phyloP scores from a whole-genome alignment of 1,140 invertebrate genomes.

The Hyles vespertilio region DNA sequence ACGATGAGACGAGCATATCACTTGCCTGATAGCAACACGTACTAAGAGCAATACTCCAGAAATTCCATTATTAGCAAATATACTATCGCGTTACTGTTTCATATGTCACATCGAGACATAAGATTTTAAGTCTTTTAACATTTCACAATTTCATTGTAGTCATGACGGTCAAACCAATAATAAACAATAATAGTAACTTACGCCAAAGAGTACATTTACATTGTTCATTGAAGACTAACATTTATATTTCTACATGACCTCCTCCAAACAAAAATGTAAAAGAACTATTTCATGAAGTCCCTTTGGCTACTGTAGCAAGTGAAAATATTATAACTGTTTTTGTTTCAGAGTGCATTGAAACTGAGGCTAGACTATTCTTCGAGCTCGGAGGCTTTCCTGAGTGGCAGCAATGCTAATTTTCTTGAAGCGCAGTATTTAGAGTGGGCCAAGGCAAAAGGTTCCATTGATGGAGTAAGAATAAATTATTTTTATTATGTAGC shows the following conservation, averaged over 20 bases:
- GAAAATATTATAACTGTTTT: not conserved
- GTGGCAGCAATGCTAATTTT: slow-evolving; percentile 56
- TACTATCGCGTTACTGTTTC: too few relatives aligned
- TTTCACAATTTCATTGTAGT: too few relatives aligned
- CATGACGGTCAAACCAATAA: not conserved
- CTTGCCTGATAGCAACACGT: too few relatives aligned
- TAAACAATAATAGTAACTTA: not conserved
- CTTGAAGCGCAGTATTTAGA: slow-evolving; percentile 61
- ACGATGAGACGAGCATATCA: too few relatives aligned
- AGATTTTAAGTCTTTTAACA: too few relatives aligned
- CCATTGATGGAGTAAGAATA: slow-evolving; percentile 47
- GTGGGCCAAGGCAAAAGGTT: slow-evolving; percentile 48
- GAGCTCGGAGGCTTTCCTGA: slow-evolving; percentile 55
- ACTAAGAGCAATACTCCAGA: too few relatives aligned
- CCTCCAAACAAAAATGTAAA: not conserved
- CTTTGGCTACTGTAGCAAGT: not conserved
- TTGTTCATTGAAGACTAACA: not conserved
- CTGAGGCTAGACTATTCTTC: slow-evolving; percentile 22
- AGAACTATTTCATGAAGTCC: not conserved
- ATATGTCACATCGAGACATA: too few relatives aligned
- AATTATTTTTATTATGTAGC: not conserved
- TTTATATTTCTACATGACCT: not conserved
- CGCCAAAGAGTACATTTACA: not conserved
- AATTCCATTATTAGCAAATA: too few relatives aligned
- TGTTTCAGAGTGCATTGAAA: slow-evolving; percentile 1